A percentile compares a stretch with the other conserved stretches of the same genome.
These are phyloP conservation scores for Eupithecia tripunctaria DNA, from an alignment of 2,888 invertebrate genomes.

Conservation along the genomic window DNA sequence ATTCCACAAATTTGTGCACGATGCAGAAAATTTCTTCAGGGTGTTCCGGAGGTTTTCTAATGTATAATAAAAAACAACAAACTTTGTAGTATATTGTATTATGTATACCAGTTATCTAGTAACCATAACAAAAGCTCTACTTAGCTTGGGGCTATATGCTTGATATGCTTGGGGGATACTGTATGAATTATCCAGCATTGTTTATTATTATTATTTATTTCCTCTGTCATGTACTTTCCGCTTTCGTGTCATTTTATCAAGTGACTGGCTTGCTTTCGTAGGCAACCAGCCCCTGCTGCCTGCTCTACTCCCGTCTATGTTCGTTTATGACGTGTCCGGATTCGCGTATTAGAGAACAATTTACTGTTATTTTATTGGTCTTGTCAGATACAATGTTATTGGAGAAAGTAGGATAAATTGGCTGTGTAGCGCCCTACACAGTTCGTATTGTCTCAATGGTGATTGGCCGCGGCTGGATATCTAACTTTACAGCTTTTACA, in stretches of 20 bases:
- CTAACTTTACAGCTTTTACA: conserved; percentile 9
- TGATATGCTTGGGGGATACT: too few relatives aligned
- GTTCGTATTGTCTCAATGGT: conserved; percentile 27
- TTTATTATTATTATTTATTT: too few relatives aligned
- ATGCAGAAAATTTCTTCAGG: too few relatives aligned
- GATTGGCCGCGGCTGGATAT: conserved; percentile 16
- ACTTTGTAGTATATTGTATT: too few relatives aligned
- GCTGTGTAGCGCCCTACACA: conserved; percentile 14
- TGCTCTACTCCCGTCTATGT: conserved; percentile 18
- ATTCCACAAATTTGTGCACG: too few relatives aligned
- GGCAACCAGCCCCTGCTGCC: conserved; percentile 6
- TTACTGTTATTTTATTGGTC: conserved; percentile 39
- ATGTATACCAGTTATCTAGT: too few relatives aligned
- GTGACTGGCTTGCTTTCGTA: conserved; percentile 3
- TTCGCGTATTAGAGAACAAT: conserved; percentile 39
- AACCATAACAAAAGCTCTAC: too few relatives aligned
- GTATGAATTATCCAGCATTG: too few relatives aligned
- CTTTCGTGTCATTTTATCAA: not conserved
- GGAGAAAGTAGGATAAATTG: conserved; percentile 38
- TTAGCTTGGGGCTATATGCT: too few relatives aligned
- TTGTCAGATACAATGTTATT: conserved; percentile 34
- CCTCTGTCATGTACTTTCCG: not conserved
- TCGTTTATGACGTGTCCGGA: conserved; percentile 33
- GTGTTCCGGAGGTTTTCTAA: too few relatives aligned
- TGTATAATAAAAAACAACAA: too few relatives aligned